Conservation (phyloP, 2,797 vertebrate genomes). For the Dermochelys coriacea region DNA sequence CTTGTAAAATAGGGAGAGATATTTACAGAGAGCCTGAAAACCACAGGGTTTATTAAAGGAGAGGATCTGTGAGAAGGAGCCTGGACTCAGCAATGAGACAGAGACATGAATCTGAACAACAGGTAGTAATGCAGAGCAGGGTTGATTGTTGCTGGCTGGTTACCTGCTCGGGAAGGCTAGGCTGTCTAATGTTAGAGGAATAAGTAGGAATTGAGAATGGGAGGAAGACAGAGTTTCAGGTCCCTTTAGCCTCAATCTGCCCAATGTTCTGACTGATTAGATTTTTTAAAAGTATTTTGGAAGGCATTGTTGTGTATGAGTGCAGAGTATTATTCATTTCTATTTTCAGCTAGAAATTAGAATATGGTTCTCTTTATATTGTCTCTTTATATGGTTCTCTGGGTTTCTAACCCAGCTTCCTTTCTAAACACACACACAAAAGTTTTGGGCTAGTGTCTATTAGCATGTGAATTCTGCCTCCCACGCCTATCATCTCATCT, state of each 20-base stretch:
- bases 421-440: background rate
- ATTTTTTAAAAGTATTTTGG: background rate
- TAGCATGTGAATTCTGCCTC: slow-evolving; percentile 2
- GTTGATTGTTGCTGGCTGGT: background rate
- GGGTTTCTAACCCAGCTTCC: background rate
- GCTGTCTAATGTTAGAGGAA: background rate
- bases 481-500: background rate
- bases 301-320: slow-evolving; percentile 1
- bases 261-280: background rate
- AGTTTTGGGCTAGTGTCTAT: background rate
- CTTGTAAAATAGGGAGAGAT: background rate
- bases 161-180: background rate
- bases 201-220: background rate
- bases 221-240: background rate
- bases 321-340: background rate
- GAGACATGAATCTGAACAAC: background rate
- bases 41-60: background rate
- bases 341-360: background rate
- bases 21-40: background rate
- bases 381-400: no score
- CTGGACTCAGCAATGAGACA: background rate
- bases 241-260: background rate
- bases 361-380: background rate
- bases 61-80: background rate
- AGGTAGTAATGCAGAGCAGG: background rate